phyloP scores from a whole-genome alignment of 2,113 vertebrate species.

The Petromus typicus region DNA sequence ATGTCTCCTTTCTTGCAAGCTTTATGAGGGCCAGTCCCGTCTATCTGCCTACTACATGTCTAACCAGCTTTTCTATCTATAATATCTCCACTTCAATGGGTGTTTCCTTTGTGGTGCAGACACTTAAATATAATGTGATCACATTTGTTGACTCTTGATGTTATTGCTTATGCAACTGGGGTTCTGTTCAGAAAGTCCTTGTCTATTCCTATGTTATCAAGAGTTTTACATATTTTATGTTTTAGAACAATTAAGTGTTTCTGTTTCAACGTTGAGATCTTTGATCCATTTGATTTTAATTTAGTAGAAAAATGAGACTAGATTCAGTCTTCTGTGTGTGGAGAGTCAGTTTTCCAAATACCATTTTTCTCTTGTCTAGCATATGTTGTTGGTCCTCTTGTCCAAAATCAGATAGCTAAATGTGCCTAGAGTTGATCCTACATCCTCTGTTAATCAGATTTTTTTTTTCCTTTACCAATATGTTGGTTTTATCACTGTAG shows the following conservation, averaged over 20 bases:
- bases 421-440: neutral
- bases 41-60: no score
- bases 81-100: neutral
- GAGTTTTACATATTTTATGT: neutral
- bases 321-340: neutral
- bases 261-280: neutral
- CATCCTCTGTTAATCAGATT: neutral
- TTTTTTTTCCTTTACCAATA: neutral
- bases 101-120: neutral
- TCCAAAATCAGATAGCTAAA: neutral
- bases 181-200: neutral
- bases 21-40: no score
- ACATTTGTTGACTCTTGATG: neutral
- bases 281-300: neutral
- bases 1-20: no score
- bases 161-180: neutral
- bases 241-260: neutral
- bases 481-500: neutral
- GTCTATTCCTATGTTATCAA: neutral
- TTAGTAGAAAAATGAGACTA: neutral
- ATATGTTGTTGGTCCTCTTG: no score
- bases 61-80: no score
- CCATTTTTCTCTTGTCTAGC: neutral
- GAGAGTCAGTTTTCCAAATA: neutral
- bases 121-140: neutral